Evolutionary conservation across 1,140 invertebrate genomes (phyloP).

Genomic region (Dinoponera quadriceps): DNA sequence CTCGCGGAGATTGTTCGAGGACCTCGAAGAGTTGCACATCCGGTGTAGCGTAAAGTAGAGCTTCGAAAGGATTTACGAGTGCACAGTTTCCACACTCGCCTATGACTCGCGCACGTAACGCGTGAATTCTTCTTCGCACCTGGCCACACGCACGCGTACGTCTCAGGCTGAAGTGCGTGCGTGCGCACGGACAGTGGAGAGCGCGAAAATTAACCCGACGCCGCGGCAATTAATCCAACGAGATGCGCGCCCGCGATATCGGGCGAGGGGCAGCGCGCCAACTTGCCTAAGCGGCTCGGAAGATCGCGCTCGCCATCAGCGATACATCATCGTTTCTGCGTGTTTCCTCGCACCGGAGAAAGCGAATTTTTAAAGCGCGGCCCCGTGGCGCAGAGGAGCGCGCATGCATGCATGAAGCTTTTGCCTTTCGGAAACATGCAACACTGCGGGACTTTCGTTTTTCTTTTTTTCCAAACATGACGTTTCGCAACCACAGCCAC

Average conservation of each 20-base stretch:
- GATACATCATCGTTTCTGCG: conserved; percentile 39
- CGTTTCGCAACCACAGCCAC: conserved; percentile 18
- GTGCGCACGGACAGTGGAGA: background rate
- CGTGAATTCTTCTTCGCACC: conserved; percentile 35
- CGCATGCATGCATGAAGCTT: conserved; percentile 55
- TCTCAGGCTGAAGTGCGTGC: background rate
- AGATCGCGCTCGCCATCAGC: conserved; percentile 18
- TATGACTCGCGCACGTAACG: conserved; percentile 54
- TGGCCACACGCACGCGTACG: background rate
- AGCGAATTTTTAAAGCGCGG: conserved; percentile 45
- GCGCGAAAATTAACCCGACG: conserved; percentile 10
- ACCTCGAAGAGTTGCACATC: conserved; percentile 19
- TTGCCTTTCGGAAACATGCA: conserved; percentile 43
- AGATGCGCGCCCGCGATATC: conserved; percentile 45
- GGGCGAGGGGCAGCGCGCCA: background rate
- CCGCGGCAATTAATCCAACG: conserved; percentile 24
- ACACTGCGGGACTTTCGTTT: conserved; percentile 28
- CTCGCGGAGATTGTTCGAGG: background rate
- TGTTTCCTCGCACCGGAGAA: conserved; percentile 38
- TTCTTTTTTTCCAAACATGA: conserved; percentile 14
- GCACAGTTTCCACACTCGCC: conserved; percentile 65
- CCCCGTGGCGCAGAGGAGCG: conserved; percentile 30
- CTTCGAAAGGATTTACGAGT: conserved; percentile 73
- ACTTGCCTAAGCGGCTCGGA: conserved; percentile 8
- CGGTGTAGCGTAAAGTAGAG: conserved; percentile 47